Percentiles rank a stretch among this genome's conserved stretches.
Evolutionary conservation across 2,888 invertebrate species (phyloP).

Genomic region (Mantis religiosa): DNA sequence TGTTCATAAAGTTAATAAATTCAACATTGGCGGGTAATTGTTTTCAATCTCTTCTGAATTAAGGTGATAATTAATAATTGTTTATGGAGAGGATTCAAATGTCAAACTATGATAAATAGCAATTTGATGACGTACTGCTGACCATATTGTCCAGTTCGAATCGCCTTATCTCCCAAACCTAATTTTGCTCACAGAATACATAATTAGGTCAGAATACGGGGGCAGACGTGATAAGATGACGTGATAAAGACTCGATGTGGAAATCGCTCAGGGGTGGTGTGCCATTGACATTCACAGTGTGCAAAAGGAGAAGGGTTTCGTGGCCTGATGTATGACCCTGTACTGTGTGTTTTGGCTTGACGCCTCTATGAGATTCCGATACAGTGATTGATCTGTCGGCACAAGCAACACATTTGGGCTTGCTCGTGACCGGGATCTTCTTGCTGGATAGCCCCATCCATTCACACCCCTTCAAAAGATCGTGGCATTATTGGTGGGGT

Average conservation of each 20-base stretch:
- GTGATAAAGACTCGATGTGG: background rate
- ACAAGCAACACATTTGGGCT: background rate
- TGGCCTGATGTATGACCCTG: background rate
- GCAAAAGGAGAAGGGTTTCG: background rate
- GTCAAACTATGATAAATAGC: too few relatives aligned
- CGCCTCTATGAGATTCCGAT: slow-evolving; percentile 1
- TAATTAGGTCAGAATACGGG: too few relatives aligned
- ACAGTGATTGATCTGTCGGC: slow-evolving; percentile 11
- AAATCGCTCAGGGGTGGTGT: background rate
- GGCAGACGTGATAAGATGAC: background rate
- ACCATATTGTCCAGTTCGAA: too few relatives aligned
- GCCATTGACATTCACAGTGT: background rate
- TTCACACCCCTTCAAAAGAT: background rate
- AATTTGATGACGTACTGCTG: too few relatives aligned
- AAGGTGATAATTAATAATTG: too few relatives aligned
- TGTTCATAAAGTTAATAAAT: too few relatives aligned
- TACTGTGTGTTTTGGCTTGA: slow-evolving; percentile 6
- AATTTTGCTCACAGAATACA: too few relatives aligned
- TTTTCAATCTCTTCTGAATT: too few relatives aligned
- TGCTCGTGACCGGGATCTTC: background rate
- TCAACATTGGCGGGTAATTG: too few relatives aligned
- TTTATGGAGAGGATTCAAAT: too few relatives aligned
- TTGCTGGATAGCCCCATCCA: background rate
- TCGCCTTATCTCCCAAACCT: too few relatives aligned
- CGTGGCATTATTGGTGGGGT: background rate